A percentile compares a stretch with the other conserved stretches of the same genome.
Evolutionary conservation across 2,797 vertebrate species (phyloP).

Genomic region (Oreortyx pictus): DNA sequence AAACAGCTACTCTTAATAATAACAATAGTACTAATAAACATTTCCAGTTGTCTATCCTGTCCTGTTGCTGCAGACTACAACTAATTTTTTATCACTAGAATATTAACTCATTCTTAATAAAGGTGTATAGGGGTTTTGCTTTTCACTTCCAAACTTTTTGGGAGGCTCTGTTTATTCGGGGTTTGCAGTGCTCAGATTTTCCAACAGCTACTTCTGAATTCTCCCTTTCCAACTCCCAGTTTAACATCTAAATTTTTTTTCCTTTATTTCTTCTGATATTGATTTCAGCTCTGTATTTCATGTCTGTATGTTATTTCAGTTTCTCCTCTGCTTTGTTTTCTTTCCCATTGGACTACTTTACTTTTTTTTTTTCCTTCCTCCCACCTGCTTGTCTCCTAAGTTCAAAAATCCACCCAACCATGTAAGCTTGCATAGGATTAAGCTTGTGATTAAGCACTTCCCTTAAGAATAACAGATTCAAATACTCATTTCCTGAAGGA

Average conservation of each 20-base stretch:
- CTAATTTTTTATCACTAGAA: neutral
- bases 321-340: neutral
- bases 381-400: neutral
- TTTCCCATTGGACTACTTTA: neutral
- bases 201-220: neutral
- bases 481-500: constrained; percentile 1
- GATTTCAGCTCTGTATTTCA: neutral
- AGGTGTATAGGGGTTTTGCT: neutral
- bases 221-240: neutral
- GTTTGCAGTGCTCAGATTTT: neutral
- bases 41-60: rapidly evolving
- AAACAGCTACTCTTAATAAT: neutral
- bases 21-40: neutral
- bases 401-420: constrained; percentile 11
- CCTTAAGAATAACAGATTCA: neutral
- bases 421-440: neutral
- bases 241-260: neutral
- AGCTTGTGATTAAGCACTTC: constrained; percentile 11
- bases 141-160: neutral
- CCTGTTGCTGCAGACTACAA: neutral
- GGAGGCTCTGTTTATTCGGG: neutral
- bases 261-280: neutral
- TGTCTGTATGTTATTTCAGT: neutral
- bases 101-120: neutral
- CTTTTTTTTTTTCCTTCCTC: constrained; percentile 3